Evolutionary conservation across 2,113 vertebrate genomes (phyloP).

Genomic region (Plectropomus leopardus): DNA sequence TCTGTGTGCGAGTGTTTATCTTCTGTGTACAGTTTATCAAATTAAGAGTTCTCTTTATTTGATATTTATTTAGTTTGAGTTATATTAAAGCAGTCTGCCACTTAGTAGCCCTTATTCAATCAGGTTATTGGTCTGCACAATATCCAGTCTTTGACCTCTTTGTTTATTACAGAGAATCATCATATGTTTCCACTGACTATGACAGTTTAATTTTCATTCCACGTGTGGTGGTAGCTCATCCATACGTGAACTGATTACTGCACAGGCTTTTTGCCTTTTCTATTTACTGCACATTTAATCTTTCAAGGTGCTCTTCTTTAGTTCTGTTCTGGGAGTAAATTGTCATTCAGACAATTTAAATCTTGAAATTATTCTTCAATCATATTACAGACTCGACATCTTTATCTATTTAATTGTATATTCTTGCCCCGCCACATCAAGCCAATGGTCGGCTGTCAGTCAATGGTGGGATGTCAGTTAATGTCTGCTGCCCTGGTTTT

Average conservation of each 20-base stretch:
- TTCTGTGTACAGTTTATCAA: conserved; percentile 2
- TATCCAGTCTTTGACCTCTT: conserved; percentile 5
- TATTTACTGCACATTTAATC: neutral
- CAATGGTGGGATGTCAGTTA: too few species aligned
- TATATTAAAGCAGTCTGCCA: conserved; percentile 8
- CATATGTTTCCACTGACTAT: conserved; percentile 20
- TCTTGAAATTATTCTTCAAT: neutral
- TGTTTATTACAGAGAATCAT: conserved; percentile 37
- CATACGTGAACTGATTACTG: neutral
- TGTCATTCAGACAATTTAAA: neutral
- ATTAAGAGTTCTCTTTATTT: neutral
- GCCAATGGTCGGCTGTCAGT: too few species aligned
- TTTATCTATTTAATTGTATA: neutral
- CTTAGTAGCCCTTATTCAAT: neutral
- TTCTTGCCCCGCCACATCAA: too few species aligned
- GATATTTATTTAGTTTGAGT: conserved; percentile 16
- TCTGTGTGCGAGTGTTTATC: conserved; percentile 4
- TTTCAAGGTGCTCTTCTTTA: neutral
- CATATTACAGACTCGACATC: neutral
- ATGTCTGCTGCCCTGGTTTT: too few species aligned
- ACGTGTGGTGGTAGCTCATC: neutral
- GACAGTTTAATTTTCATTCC: conserved; percentile 29
- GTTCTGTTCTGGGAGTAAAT: neutral
- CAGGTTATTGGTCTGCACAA: neutral
- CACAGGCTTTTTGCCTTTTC: neutral